phyloP scores from a whole-genome alignment of 2,113 vertebrate species.

The Cephalopholis sonnerati region DNA sequence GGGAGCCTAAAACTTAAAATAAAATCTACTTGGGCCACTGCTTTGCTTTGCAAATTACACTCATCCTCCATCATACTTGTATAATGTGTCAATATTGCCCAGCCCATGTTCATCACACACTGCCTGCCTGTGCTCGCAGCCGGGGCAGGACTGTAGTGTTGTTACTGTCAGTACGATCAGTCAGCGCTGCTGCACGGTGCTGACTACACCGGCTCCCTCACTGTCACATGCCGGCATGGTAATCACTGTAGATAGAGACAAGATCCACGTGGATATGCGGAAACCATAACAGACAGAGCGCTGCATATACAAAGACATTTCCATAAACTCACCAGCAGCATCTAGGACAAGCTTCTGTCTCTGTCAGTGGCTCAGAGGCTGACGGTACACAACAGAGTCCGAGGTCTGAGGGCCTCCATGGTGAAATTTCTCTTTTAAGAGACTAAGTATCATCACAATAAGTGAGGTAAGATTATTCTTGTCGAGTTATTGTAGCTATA shows the following conservation, averaged over 20 bases:
- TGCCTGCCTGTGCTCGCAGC: background rate
- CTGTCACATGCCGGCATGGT: constrained; percentile 18
- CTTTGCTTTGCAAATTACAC: background rate
- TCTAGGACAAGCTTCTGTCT: background rate
- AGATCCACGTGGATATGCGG: background rate
- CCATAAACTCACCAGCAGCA: constrained; percentile 8
- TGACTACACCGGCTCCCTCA: background rate
- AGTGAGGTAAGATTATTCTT: constrained; percentile 61
- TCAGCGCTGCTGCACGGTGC: constrained; percentile 15
- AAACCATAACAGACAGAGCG: background rate
- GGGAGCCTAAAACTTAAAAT: background rate
- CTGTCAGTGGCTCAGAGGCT: constrained; percentile 5
- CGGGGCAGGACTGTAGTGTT: background rate
- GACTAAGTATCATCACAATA: background rate
- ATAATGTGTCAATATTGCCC: background rate
- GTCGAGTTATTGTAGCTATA: background rate
- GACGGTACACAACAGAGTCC: constrained; percentile 40
- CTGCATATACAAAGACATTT: constrained; percentile 10
- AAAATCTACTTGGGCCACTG: too few species aligned
- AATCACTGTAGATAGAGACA: background rate
- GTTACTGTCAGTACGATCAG: constrained; percentile 4
- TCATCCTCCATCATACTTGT: background rate
- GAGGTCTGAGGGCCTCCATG: constrained; percentile 66
- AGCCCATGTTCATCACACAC: background rate
- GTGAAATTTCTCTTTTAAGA: background rate